These are phyloP conservation scores for Phortica magna DNA, from an alignment of 2,888 invertebrate genomes.

Conservation along the genomic window DNA sequence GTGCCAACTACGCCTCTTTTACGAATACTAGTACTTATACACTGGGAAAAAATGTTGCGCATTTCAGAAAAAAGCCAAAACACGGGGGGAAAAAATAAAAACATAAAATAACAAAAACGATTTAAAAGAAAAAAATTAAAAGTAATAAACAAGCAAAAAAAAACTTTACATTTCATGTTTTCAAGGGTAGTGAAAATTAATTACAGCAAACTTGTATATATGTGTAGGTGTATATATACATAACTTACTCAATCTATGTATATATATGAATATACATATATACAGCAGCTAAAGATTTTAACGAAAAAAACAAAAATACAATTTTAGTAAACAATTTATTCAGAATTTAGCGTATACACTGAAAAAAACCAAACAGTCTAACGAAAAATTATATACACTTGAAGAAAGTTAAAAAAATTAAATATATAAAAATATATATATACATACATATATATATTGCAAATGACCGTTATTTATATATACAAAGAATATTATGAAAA, in stretches of 20 bases:
- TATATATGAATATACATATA: slow-evolving; percentile 29
- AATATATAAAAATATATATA: background rate
- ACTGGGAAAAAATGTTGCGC: slow-evolving; percentile 1
- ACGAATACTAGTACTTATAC: slow-evolving; percentile 9
- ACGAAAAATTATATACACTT: background rate
- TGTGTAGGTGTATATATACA: background rate
- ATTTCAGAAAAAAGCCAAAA: background rate
- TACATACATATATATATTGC: slow-evolving; percentile 44
- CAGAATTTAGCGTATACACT: background rate
- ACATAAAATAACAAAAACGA: slow-evolving; percentile 29
- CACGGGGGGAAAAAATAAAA: slow-evolving; percentile 30
- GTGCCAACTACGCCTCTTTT: background rate
- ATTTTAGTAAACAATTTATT: background rate
- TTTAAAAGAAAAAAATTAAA: slow-evolving; percentile 23
- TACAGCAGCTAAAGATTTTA: background rate
- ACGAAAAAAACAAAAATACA: background rate
- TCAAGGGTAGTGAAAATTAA: background rate
- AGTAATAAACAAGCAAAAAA: background rate
- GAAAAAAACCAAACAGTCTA: background rate
- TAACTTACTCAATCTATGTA: background rate
- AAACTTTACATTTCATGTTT: slow-evolving; percentile 2
- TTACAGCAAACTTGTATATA: background rate
- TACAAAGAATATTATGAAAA: slow-evolving; percentile 41
- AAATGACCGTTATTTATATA: slow-evolving; percentile 60
- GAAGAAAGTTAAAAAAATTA: background rate